Evolutionary conservation across 23 tunicate species (phyloP), one percentile per base, ranked within the genome.

Genomic region (Ascidia mentula): DNA sequence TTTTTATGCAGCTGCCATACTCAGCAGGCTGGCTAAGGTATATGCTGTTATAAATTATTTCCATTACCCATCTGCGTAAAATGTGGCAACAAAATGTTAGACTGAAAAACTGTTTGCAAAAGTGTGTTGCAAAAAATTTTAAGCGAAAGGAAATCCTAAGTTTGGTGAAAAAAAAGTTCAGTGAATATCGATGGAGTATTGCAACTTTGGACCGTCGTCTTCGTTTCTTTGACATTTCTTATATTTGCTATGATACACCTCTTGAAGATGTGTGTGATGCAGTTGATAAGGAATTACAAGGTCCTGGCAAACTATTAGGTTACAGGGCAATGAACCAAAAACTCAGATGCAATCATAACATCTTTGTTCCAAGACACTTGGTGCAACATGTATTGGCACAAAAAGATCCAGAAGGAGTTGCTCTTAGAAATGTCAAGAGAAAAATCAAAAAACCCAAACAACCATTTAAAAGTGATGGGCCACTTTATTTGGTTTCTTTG

Each of bases 401-500:
- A 53, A 53, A 53, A 53, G 65, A 53, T 53, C 65, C 65, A 53
- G 65, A 53, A 5, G 65, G 65, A 53, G 65, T 53, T 53, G 65
- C 65, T 53, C 13, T 53, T 5, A 53, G 65, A 53, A 53, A 53
- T 53, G 65, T 53, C 22, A 53, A 53, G 13, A 53, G 65, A 53
- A 53, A 53, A 53, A 53, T 9, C 65, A 53, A 53, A 34, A 34
- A 36, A 71, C 39, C 74, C 13, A 34, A 71, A 71, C 65, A 53
- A 9, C 65, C 65, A 9, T 53, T 53, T 53, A 6, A 53, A 5
- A 53, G 65, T 53, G 74, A 71, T 71, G 74, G 74, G 6, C 74
- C 74, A 34, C 74, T 71, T 71, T 12, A 71, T 71, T 71, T 71
- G 39, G 74, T 71, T 75, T 75, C 79, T 36, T 30, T 75, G 59